Evolutionary conservation across 2,888 invertebrate species (phyloP), one percentile per base, ranked within the genome.

Genomic region (Pseudococcus viburni): DNA sequence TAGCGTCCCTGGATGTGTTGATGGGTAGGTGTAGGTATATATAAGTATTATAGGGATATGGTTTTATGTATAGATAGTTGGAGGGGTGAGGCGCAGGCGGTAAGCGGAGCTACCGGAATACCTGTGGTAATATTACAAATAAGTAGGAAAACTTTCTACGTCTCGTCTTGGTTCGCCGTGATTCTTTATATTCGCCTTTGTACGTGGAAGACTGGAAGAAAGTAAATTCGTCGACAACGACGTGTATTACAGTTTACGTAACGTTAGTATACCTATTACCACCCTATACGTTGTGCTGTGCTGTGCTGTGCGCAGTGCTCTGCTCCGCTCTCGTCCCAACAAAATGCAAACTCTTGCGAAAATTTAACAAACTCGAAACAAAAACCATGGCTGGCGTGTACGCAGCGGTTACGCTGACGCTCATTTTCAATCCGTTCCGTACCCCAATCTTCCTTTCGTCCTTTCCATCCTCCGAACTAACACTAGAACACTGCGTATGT

Each of bases 271-370:
- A 33, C 26, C 26, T 33, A 33, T 33, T 33, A 33, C 26, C 26
- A 33, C 26, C 26, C 26, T 3, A 33, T 33, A 33, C 3, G 26
- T 33, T 2, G 26, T 33, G 26, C 3, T 33, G 26, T 33, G 26
- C 26, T 33, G 26, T 33, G 26, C 1, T 33, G 26, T 33, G 12
- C 22, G 8, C 22, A 5, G 17, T 64, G 64, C 64, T 64, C 19
- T 51, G 64, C 22, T 22, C 19, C 26, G 26, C 26, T 64, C 22
- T 64, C 22, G 64, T 19, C 22, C 22, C 19, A 22, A 22, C 64
- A 64, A 64, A 64, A 64, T 64, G 64, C 64, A 64, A 64, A 64
- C 64, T 64, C 64, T 64, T 22, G 64, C 19, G 64, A 64, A 64
- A 64, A 64, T 64, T 64, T 64, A 19, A 64, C 64, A 64, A 64